Conservation (phyloP, 2,797 vertebrate genomes). For the Pangasius djambal region DNA sequence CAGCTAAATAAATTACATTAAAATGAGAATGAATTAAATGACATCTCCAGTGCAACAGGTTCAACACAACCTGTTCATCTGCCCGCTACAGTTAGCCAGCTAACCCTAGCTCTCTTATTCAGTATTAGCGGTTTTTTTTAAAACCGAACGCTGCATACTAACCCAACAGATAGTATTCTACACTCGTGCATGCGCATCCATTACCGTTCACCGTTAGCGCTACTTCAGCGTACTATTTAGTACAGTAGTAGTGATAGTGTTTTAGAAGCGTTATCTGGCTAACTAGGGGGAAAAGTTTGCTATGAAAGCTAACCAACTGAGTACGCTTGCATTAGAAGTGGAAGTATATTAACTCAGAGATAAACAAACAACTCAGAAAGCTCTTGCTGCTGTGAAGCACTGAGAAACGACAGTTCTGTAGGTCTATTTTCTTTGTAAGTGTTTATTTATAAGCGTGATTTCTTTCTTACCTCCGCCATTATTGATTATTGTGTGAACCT, state of each 20-base stretch:
- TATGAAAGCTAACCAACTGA: not conserved
- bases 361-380: not conserved
- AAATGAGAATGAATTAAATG: not conserved
- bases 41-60: not conserved
- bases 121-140: not conserved
- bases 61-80: not conserved
- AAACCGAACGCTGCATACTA: not conserved
- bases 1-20: not conserved
- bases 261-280: not conserved
- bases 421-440: not conserved
- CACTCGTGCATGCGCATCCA: not conserved
- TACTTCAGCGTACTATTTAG: not conserved
- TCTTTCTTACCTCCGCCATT: slow-evolving; percentile 61
- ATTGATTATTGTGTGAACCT: slow-evolving; percentile 40
- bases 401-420: not conserved
- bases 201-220: not conserved
- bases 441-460: slow-evolving; percentile 15
- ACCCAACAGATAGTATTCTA: not conserved
- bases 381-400: not conserved
- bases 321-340: not conserved
- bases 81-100: not conserved
- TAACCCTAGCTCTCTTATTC: not conserved
- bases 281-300: not conserved
- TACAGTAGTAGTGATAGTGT: not conserved
- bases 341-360: not conserved